Base-by-base conservation (phyloP, 2,113 vertebrate species). In the Trematocara variabile region DNA sequence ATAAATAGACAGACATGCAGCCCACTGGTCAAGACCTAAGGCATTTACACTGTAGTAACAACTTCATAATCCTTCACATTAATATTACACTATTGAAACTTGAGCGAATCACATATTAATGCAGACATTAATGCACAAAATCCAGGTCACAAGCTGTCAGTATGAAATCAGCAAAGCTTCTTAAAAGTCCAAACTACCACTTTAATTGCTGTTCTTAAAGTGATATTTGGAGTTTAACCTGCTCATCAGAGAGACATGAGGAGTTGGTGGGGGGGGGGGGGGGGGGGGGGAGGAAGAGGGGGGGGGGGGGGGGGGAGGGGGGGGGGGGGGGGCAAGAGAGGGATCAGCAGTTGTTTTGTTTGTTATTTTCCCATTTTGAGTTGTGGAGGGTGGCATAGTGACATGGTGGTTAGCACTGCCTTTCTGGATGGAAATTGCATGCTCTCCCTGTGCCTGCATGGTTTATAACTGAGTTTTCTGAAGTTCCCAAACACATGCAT, bases 61-160 rank as follows among this genome's bases (percentile, higher is more conserved):
- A 56, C 53, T 50, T 75, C 22, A 48, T 11, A 48, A 48, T 44
- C 80, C 55, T 88, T 78, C 30, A 7, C 48, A 84, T 77, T 11
- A 86, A 88, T 81, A 79, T 82, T 52, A 84, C 46, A 84, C 52
- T 25, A 75, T 63, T 12, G 75, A 77, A 65, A 83, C 18, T 6
- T 14, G 12, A 63, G 53, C 5, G 6, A 83, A 79, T 55, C 18
- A 77, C 41, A n/a, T 7, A 10, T 86, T 77, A 83, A 83, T 50
- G 13, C 39, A 39, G 41, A 8, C 7, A 77, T 9, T 52, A 53
- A 44, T 28, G 73, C 68, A 55, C 34, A 63, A 25, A 78, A 82
- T 73, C 12, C 58, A 77, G 34, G 33, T 46, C 30, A 30, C 18
- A 41, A 41, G 39, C 86, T 25, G 68, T 44, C 16, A 30, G 12